Evolutionary conservation across 2,113 vertebrate species (phyloP).

Genomic region (Callipepla californica): DNA sequence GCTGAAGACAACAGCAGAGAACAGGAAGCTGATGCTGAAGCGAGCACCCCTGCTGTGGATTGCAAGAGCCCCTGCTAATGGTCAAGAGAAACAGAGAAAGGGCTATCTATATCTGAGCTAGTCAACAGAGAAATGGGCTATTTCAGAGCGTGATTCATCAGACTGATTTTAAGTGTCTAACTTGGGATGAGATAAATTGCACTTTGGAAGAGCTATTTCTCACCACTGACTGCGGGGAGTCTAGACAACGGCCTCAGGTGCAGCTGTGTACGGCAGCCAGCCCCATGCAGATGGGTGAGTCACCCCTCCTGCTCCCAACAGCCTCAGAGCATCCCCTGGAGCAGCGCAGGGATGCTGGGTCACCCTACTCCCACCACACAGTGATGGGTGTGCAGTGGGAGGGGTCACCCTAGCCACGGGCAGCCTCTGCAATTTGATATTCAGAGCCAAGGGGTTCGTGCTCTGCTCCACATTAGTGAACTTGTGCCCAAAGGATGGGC

Average conservation of each 20-base stretch:
- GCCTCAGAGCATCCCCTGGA: background rate
- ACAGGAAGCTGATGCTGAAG: background rate
- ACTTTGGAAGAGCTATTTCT: conserved; percentile 24
- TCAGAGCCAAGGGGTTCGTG: too few relatives aligned
- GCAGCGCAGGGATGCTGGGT: too few relatives aligned
- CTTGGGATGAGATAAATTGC: background rate
- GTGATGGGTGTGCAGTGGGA: fast-evolving
- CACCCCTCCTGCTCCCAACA: fast-evolving
- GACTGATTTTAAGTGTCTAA: conserved; percentile 7
- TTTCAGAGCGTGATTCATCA: conserved; percentile 19
- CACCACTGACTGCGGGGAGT: background rate
- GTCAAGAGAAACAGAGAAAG: background rate
- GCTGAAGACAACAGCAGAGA: background rate
- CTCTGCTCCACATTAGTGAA: too few relatives aligned
- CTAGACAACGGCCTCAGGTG: background rate
- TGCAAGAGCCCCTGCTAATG: background rate
- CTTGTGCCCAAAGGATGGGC: too few relatives aligned
- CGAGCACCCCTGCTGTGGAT: background rate
- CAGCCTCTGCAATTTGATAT: too few relatives aligned
- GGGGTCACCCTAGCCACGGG: background rate
- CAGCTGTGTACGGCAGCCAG: background rate
- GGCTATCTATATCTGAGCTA: background rate
- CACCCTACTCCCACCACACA: background rate
- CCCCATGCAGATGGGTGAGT: fast-evolving
- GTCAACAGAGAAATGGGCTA: background rate